Base-by-base conservation (phyloP, 1,140 invertebrate species). In the Drosophila sp. region DNA sequence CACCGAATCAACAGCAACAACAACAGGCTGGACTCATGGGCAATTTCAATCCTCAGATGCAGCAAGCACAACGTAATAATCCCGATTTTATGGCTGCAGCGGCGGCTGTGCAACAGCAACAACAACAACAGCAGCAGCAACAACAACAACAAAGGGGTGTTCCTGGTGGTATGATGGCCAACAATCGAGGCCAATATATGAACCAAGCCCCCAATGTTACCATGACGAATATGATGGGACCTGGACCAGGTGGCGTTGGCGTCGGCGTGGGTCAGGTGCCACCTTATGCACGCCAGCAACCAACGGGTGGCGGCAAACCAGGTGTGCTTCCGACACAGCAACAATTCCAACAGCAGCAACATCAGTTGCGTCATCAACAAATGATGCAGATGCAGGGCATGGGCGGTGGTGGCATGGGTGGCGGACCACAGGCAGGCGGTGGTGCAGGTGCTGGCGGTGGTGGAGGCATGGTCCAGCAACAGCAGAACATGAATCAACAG, bases 401-500 rank as follows among this genome's bases (percentile, higher is more conserved):
- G 84, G 79, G 77, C 46, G 80, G 83, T 36, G 82, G 75, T 13
- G 79, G 78, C 16, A 83, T 81, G 78, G 80, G 80, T 0, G 76
- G 64, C 2, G 89, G 67, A 7, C 86, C 69, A 7, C 79, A 78
- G 65, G 63, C 65, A 50, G 53, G 62, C 2, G 72, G 72, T 2
- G 72, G 54, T 41, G 78, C 75, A 5, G 77, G 73, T 69, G 83
- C 64, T 13, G 83, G 76, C 5, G 79, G 80, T 4, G 80, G 69
- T 4, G 84, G 83, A 0, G 80, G 80, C 1, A 77, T 80, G 62
- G 73, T 78, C 21, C 90, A 84, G 40, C 79, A 84, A 32, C 93
- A 93, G 64, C 93, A 93, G 67, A 93, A 93, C 63, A 93, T 93
- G 76, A 93, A 93, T 6, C 94, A 94, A 66, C 94, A 94, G 82